Evolutionary conservation across 2,888 invertebrate species (phyloP), one percentile per base, ranked within the genome.

Genomic region (Morpho achilles): DNA sequence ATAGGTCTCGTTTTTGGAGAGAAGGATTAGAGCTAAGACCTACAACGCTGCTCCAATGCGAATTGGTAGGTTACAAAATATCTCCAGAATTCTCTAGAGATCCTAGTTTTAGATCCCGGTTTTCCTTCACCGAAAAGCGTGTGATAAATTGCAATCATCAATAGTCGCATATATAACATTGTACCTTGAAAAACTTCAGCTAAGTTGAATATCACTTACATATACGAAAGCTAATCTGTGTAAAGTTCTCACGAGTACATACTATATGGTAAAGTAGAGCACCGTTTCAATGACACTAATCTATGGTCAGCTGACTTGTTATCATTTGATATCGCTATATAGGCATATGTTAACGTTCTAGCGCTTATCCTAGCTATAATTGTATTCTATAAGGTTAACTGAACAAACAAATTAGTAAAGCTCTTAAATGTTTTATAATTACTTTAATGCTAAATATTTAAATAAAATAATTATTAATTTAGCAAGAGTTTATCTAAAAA

Each of bases 281-380:
- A 85, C 79, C 82, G 75, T 77, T 86, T 72, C 87, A 86, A 84
- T 87, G 87, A 82, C 87, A 83, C 75, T 78, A 71, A 77, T 77
- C 66, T 69, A 67, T 64, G 70, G 77, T 76, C 82, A 81, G 75
- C 77, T 79, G 80, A 78, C 78, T 77, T 64, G 72, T 74, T 80
- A 79, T 78, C 75, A 77, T 71, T 76, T 75, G 70, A 70, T 75
- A 75, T 76, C 70, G 63, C n/a, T 22, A 22, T 63, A 64, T 56
- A 62, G 56, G 56, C 64, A 59, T 55, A 49, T 23, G 22, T 60
- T 56, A 51, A 47, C 48, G 7, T 51, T 55, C 10, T 39, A 55
- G 9, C 39, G 43, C 8, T 8, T 43, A 43, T n/a, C 7, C 32
- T 32, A 32, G 32, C 32, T 32, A 5, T 32, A 32, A 5, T 32